These are phyloP conservation scores for Drosophila pseudoobscura DNA, from an alignment of 1,140 invertebrate genomes.

Conservation along the genomic window DNA sequence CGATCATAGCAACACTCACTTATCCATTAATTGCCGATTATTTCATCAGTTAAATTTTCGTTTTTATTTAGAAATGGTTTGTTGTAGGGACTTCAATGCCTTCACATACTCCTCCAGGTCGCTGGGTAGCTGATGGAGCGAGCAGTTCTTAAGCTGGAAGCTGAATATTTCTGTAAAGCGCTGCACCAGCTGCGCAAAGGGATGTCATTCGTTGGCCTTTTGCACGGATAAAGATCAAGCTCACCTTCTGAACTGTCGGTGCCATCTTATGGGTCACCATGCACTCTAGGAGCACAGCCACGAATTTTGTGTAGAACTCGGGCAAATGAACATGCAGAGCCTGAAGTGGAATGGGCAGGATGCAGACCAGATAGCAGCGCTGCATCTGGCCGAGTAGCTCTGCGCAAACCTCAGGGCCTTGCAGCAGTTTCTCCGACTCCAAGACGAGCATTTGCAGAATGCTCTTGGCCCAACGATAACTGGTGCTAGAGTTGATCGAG, in stretches of 20 bases:
- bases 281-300: conserved; percentile 50
- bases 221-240: not conserved
- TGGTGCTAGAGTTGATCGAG: conserved; percentile 48
- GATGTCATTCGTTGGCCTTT: not conserved
- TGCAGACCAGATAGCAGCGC: conserved; percentile 53
- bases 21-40: not conserved
- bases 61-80: conserved; percentile 38
- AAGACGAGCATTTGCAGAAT: conserved; percentile 65
- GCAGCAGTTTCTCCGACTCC: conserved; percentile 60
- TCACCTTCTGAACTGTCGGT: conserved; percentile 30
- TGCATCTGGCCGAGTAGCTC: conserved; percentile 41
- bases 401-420: conserved; percentile 23
- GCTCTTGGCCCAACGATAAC: conserved; percentile 63
- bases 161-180: conserved; percentile 47
- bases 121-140: not conserved
- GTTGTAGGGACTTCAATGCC: conserved; percentile 31
- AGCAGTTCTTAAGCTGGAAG: conserved; percentile 34
- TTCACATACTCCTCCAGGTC: conserved; percentile 14
- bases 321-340: conserved; percentile 41
- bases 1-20: not conserved
- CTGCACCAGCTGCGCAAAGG: conserved; percentile 28
- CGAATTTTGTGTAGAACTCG: conserved; percentile 61
- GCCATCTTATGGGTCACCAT: conserved; percentile 31
- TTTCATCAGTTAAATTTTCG: not conserved
- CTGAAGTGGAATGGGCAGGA: conserved; percentile 58